Percentiles rank a stretch among this genome's conserved stretches.
These are phyloP conservation scores for Pelagia noctiluca DNA, from an alignment of 30 jellyfish, hydroid and myxozoan species.

Conservation along the genomic window DNA sequence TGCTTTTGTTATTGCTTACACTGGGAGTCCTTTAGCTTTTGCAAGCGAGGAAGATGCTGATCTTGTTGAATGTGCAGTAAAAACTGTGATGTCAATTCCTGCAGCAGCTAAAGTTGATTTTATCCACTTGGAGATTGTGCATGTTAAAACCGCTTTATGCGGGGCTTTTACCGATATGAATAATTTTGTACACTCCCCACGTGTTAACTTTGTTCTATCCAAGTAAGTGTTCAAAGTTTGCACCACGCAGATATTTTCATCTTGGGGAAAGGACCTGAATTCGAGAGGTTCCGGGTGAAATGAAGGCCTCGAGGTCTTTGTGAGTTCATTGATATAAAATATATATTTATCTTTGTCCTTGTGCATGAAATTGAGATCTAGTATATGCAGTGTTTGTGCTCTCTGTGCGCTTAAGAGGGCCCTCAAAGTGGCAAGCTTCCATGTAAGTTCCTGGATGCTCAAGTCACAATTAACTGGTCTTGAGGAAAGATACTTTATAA, in stretches of 20 bases:
- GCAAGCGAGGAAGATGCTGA: constrained; percentile 30
- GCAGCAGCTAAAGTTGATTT: constrained; percentile 31
- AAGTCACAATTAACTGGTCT: constrained; percentile 10
- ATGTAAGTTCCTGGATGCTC: constrained; percentile 13
- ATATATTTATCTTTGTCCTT: neutral
- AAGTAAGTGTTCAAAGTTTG: constrained; percentile 24
- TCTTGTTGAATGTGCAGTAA: constrained; percentile 32
- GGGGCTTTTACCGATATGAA: constrained; percentile 25
- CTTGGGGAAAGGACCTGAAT: constrained; percentile 20
- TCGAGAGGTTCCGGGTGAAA: constrained; percentile 38
- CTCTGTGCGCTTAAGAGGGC: constrained; percentile 14
- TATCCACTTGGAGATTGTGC: constrained; percentile 14
- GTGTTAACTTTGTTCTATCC: neutral
- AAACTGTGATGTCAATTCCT: constrained; percentile 27
- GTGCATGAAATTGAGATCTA: too few species aligned
- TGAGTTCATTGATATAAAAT: neutral
- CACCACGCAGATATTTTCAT: constrained; percentile 9
- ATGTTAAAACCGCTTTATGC: constrained; percentile 24
- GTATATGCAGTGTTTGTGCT: constrained; percentile 12
- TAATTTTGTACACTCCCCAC: constrained; percentile 22
- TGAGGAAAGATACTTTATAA: constrained; percentile 20
- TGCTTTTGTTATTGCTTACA: constrained; percentile 23
- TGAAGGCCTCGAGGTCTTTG: constrained; percentile 27
- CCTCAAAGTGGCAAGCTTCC: neutral
- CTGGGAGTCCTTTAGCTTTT: constrained; percentile 17